These are phyloP conservation scores for Periophthalmus magnuspinnatus DNA, from an alignment of 2,797 vertebrate genomes.

Conservation along the genomic window DNA sequence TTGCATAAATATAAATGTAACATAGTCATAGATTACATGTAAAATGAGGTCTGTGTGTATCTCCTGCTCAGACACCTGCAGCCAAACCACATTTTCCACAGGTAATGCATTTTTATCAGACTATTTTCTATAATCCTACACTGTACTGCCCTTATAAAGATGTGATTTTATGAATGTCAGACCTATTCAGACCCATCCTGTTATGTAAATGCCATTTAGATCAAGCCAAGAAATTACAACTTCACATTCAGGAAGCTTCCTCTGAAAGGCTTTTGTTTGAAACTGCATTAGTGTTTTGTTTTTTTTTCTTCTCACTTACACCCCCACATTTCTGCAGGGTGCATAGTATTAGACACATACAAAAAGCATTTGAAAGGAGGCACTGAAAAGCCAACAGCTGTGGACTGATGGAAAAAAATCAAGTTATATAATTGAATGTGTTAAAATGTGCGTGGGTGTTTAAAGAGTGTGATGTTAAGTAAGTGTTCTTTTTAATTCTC, in stretches of 20 bases:
- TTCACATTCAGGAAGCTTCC: slow-evolving; percentile 6
- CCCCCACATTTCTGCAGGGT: slow-evolving; percentile 26
- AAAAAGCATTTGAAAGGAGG: slow-evolving; percentile 34
- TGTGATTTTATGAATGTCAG: not conserved
- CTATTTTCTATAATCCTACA: not conserved
- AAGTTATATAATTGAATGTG: slow-evolving; percentile 50
- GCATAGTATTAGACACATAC: slow-evolving; percentile 12
- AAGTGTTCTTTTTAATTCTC: slow-evolving; percentile 8
- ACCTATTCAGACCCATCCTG: not conserved
- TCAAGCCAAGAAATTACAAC: not conserved
- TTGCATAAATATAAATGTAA: too few relatives aligned
- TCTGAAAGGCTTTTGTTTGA: not conserved
- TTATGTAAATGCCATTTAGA: slow-evolving; percentile 15
- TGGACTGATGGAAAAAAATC: slow-evolving; percentile 24
- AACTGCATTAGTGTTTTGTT: slow-evolving; percentile 32
- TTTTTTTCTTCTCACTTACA: slow-evolving; percentile 23
- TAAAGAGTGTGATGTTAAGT: not conserved
- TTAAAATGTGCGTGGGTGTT: slow-evolving; percentile 24
- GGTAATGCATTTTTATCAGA: not conserved
- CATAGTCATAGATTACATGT: too few relatives aligned
- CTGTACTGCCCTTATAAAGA: not conserved
- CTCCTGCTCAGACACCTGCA: too few relatives aligned
- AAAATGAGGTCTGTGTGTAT: too few relatives aligned
- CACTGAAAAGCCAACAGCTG: slow-evolving; percentile 37
- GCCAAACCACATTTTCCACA: too few relatives aligned